Evolutionary conservation across 2,888 invertebrate genomes (phyloP).

Genomic region (Machimus atricapillus): DNA sequence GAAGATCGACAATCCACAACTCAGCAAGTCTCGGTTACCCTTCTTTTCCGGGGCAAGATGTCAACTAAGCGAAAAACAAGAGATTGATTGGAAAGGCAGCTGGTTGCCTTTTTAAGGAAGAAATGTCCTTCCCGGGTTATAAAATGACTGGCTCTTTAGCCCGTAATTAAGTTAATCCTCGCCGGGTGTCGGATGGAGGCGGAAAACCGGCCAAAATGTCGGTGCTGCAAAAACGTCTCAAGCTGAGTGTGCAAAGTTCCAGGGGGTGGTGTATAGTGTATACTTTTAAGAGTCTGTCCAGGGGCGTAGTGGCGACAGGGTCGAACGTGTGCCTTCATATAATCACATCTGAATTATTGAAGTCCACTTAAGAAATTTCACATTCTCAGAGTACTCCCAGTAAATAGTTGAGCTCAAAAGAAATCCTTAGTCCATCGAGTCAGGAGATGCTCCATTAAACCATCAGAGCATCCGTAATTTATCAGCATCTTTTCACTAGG

Average conservation of each 20-base stretch:
- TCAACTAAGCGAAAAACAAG: constrained; percentile 39
- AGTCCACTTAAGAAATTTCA: constrained; percentile 36
- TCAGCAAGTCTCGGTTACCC: constrained; percentile 32
- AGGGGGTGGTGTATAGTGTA: not conserved
- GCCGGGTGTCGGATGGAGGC: not conserved
- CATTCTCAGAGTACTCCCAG: not conserved
- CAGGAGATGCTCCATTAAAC: constrained; percentile 13
- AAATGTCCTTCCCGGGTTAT: constrained; percentile 9
- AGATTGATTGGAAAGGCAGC: constrained; percentile 35
- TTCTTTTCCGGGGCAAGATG: constrained; percentile 5
- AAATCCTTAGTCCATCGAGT: not conserved
- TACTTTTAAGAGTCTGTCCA: not conserved
- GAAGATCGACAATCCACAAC: constrained; percentile 17
- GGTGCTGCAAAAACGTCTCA: not conserved
- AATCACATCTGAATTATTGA: constrained; percentile 32
- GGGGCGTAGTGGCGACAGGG: not conserved
- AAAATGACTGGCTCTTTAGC: constrained; percentile 33
- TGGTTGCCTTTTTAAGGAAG: constrained; percentile 32
- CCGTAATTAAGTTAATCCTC: constrained; percentile 39
- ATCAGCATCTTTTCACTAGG: constrained; percentile 43
- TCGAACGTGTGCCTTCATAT: not conserved
- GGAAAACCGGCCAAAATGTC: not conserved
- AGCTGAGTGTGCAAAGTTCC: not conserved
- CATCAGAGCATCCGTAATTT: constrained; percentile 44
- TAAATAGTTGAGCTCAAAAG: constrained; percentile 18